Conservation (phyloP, 2,113 vertebrate genomes). For the Cercocebus atys region DNA sequence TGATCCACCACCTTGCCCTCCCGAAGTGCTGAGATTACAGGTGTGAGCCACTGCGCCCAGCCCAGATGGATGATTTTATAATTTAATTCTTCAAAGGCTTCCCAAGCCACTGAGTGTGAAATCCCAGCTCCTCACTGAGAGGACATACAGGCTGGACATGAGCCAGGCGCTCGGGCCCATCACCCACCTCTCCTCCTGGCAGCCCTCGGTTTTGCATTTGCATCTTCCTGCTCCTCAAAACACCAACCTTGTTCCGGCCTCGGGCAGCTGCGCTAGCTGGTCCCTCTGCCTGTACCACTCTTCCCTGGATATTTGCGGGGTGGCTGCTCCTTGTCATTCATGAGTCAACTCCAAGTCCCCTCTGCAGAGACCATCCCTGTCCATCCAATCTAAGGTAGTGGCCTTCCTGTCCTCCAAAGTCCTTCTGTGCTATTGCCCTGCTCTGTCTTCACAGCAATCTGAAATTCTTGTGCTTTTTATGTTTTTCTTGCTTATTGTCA, state of each 20-base stretch:
- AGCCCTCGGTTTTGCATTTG: not conserved
- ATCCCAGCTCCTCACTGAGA: not conserved
- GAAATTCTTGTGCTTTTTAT: not conserved
- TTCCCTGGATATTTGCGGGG: not conserved
- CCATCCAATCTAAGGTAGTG: too few relatives aligned
- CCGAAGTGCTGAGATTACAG: too few relatives aligned
- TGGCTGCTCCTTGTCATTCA: not conserved
- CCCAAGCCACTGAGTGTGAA: not conserved
- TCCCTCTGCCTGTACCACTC: not conserved
- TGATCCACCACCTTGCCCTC: too few relatives aligned
- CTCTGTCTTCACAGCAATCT: not conserved
- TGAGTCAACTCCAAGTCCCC: not conserved
- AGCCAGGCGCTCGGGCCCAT: rapidly evolving
- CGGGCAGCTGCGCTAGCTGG: rapidly evolving
- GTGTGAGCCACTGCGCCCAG: too few relatives aligned
- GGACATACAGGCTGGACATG: rapidly evolving
- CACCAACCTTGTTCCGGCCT: not conserved
- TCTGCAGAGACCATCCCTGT: not conserved
- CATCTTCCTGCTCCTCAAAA: not conserved
- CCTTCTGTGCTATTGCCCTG: not conserved
- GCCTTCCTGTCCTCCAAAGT: too few relatives aligned
- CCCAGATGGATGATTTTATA: not conserved
- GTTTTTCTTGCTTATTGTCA: not conserved
- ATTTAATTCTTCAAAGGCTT: not conserved
- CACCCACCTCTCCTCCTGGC: not conserved